Conservation (phyloP, 1,140 invertebrate species). For the Ephestia elutella region DNA sequence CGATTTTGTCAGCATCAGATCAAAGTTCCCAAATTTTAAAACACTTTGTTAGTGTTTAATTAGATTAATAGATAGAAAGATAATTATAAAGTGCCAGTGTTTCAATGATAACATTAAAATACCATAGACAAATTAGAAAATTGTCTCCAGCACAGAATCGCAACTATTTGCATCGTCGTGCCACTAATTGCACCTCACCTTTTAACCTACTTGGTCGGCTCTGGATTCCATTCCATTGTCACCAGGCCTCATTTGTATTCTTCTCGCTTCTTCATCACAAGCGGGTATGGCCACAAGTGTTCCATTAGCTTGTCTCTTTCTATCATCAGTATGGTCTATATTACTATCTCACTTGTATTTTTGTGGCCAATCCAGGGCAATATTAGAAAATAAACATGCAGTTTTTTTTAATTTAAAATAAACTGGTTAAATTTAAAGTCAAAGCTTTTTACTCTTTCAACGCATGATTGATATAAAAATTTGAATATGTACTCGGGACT, state of each 20-base stretch:
- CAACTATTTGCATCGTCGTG: conserved; percentile 42
- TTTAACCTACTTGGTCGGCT: conserved; percentile 63
- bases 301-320: conserved; percentile 43
- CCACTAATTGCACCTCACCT: conserved; percentile 65
- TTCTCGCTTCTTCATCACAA: conserved; percentile 49
- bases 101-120: too few species aligned
- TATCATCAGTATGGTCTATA: conserved; percentile 23
- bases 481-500: too few species aligned
- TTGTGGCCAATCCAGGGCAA: conserved; percentile 46
- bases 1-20: too few species aligned
- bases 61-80: too few species aligned
- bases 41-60: too few species aligned
- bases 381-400: conserved; percentile 48
- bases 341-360: conserved; percentile 33
- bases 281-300: conserved; percentile 63
- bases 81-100: too few species aligned
- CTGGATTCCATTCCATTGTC: conserved; percentile 62
- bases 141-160: conserved; percentile 28
- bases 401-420: conserved; percentile 17
- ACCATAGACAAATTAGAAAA: background rate
- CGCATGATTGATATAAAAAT: too few species aligned
- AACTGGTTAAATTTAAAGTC: too few species aligned
- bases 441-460: too few species aligned
- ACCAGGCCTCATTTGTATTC: conserved; percentile 61
- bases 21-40: too few species aligned